Conservation (phyloP, 2,113 vertebrate species). For the Pycnonotus jocosus region DNA sequence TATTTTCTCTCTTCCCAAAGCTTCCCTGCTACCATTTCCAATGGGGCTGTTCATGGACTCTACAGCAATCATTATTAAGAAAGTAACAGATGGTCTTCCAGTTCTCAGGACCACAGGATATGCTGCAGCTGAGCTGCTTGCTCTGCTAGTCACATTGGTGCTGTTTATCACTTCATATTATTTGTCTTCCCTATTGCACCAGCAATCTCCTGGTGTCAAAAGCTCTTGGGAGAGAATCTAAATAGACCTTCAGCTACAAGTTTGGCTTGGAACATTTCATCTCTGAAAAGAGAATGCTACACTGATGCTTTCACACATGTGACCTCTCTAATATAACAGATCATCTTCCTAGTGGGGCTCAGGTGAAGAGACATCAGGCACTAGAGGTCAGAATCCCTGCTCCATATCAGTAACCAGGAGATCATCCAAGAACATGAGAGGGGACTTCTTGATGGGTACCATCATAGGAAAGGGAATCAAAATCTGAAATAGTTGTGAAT, state of each 20-base stretch:
- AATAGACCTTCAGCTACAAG: neutral
- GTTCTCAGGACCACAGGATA: fast-evolving
- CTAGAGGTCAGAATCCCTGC: neutral
- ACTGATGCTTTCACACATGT: neutral
- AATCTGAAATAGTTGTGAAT: neutral
- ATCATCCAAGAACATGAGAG: neutral
- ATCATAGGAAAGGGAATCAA: neutral
- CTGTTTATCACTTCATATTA: neutral
- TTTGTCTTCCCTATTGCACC: neutral
- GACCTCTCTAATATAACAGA: neutral
- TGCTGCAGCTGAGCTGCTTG: neutral
- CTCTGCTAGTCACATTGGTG: neutral
- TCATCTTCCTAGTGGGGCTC: neutral
- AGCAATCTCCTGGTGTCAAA: neutral
- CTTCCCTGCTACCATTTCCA: neutral
- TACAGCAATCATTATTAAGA: neutral
- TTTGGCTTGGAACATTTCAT: neutral
- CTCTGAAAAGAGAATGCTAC: neutral
- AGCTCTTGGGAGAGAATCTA: neutral
- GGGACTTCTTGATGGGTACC: neutral
- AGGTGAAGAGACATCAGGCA: neutral
- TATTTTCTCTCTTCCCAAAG: neutral
- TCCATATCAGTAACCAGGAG: neutral
- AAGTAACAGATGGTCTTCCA: neutral
- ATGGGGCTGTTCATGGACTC: neutral